phyloP scores from a whole-genome alignment of 2,797 vertebrate species.

The Chloroceryle amazona region DNA sequence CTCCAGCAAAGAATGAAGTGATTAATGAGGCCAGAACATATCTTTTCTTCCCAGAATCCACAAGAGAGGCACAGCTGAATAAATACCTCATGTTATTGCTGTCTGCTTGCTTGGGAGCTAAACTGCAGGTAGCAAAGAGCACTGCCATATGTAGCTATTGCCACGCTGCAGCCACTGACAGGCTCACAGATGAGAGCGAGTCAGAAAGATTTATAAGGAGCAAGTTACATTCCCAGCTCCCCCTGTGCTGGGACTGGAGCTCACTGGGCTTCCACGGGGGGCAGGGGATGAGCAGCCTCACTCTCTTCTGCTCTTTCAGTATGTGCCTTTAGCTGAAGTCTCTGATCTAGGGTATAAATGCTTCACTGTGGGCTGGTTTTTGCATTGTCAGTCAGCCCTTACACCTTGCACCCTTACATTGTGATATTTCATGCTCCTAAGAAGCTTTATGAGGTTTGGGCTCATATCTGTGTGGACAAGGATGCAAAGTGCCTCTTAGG shows the following conservation, averaged over 20 bases:
- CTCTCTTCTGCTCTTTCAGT: background rate
- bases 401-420: fast-evolving
- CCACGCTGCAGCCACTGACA: background rate
- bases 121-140: conserved; percentile 6
- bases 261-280: background rate
- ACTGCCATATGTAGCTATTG: background rate
- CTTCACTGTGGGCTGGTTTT: fast-evolving
- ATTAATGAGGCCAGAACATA: conserved; percentile 91
- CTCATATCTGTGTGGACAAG: background rate
- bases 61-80: conserved; percentile 89
- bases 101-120: background rate
- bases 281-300: fast-evolving
- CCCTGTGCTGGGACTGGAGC: background rate
- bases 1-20: conserved; percentile 87
- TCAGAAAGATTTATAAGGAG: background rate
- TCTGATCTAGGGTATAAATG: fast-evolving
- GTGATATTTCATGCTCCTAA: background rate
- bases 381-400: background rate
- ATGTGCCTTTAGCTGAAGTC: background rate
- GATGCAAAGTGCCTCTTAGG: background rate
- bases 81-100: conserved; percentile 81
- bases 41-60: conserved; percentile 87
- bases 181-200: fast-evolving
- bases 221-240: background rate
- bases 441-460: background rate